These are phyloP conservation scores for Melanotaenia parkinsoni DNA, from an alignment of 2,797 vertebrate genomes.

Conservation along the genomic window DNA sequence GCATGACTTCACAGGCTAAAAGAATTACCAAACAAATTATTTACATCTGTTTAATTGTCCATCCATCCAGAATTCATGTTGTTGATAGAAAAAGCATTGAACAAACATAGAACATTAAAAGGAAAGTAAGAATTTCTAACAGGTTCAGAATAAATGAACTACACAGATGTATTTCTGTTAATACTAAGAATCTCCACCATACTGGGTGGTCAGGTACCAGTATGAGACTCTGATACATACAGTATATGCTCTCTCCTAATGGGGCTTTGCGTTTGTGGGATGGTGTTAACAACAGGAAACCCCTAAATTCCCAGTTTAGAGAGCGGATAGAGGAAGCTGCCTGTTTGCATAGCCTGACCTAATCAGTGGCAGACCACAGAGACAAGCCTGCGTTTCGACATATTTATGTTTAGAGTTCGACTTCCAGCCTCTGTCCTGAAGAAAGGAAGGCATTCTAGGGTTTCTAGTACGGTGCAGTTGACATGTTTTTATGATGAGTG, in stretches of 20 bases:
- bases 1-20: too few species aligned
- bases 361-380: constrained; percentile 40
- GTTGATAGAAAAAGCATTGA: too few species aligned
- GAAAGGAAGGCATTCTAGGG: constrained; percentile 5
- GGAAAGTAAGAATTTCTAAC: too few species aligned
- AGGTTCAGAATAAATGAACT: too few species aligned
- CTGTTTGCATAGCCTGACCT: constrained; percentile 68
- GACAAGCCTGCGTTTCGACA: constrained; percentile 36
- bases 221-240: background rate
- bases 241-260: constrained; percentile 16
- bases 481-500: background rate
- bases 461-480: constrained; percentile 5
- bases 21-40: too few species aligned
- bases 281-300: constrained; percentile 27
- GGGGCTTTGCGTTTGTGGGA: constrained; percentile 15
- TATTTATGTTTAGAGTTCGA: constrained; percentile 66
- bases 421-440: constrained; percentile 47
- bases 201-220: too few species aligned
- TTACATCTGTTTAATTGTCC: too few species aligned
- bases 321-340: constrained; percentile 46
- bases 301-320: constrained; percentile 15
- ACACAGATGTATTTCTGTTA: too few species aligned
- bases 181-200: too few species aligned
- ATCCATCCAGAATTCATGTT: too few species aligned
- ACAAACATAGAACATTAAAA: too few species aligned